Base-by-base conservation (phyloP, 2,113 vertebrate species). In the Zapus hudsonius region DNA sequence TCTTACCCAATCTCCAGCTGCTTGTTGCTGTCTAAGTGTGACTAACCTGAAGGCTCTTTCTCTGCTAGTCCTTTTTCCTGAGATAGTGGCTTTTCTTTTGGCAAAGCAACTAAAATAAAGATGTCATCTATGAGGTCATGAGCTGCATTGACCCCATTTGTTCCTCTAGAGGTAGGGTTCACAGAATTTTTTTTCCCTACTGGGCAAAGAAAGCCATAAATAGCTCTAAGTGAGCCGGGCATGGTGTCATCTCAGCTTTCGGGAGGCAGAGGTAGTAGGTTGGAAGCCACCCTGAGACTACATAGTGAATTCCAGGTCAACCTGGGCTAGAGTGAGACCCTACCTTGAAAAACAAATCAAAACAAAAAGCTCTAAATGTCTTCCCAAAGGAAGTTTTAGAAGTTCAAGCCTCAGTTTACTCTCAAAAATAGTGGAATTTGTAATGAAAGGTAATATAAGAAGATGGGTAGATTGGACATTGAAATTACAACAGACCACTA, bases 101-200 rank as follows among this genome's bases (percentile, higher is more conserved):
- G 19, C 31, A 44, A 3, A 78, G 55, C 29, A 72, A n/a, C 36
- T 66, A 69, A 86, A 78, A 27, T 57, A 83, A 59, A 11, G 9
- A 3, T 79, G n/a, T 85, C 55, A 20, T 55, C 76, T n/a, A 89
- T 47, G 9, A 90, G 64, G 64, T 29, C 64, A 33, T 66, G 27
- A 3, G 31, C 27, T 31, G 29, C 29, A 31, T 3, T 69, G 25
- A 16, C 76, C 8, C 13, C 10, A 27, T 59, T 93, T n/a, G 25
- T 38, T 55, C 8, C n/a, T 29, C 82, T 7, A 94, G 23, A 88
- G 57, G 61, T 29, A 0, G 84, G 40, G 64, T 61, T 88, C 11
- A 42, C 17, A 85, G n/a, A 90, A n/a, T n/a, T n/a, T n/a, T 85
- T 92, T 94, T 88, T 94, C 36, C 87, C 8, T 59, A 4, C 72